Percentiles rank a stretch among this genome's conserved stretches.
Evolutionary conservation across 2,888 invertebrate species (phyloP).

Genomic region (Copidosoma aretas): DNA sequence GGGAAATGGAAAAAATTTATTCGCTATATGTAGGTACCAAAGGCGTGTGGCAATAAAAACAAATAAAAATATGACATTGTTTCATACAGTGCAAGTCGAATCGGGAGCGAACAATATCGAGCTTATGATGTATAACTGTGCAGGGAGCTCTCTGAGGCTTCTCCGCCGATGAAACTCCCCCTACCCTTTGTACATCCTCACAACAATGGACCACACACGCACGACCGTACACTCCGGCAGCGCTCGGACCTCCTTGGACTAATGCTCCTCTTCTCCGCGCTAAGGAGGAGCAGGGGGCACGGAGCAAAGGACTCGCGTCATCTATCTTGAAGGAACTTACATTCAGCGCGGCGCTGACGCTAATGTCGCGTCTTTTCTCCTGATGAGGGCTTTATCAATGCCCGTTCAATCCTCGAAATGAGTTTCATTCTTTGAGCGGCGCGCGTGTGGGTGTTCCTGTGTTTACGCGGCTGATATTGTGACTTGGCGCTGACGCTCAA

Average conservation of each 20-base stretch:
- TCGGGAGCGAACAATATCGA: not conserved
- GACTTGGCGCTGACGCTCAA: not conserved
- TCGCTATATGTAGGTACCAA: too few species aligned
- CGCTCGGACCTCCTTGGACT: conserved; percentile 43
- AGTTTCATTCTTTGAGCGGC: conserved; percentile 31
- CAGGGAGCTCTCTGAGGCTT: conserved; percentile 13
- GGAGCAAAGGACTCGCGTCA: conserved; percentile 49
- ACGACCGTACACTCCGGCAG: conserved; percentile 20
- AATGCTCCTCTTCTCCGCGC: conserved; percentile 25
- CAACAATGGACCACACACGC: conserved; percentile 55
- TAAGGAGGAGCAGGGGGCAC: not conserved
- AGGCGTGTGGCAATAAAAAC: too few species aligned
- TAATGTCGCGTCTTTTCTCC: conserved; percentile 50
- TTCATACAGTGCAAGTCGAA: not conserved
- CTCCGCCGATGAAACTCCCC: conserved; percentile 36
- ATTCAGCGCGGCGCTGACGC: conserved; percentile 51
- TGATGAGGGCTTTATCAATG: conserved; percentile 44
- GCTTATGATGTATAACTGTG: conserved; percentile 1
- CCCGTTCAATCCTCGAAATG: conserved; percentile 39
- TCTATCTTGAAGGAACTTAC: conserved; percentile 55
- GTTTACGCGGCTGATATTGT: not conserved
- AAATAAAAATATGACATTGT: too few species aligned
- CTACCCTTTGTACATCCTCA: conserved; percentile 33
- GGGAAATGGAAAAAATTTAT: too few species aligned
- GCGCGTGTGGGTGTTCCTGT: conserved; percentile 11